A percentile compares a stretch with the other conserved stretches of the same genome.
These are phyloP conservation scores for Alviniconcha strummeri DNA, from an alignment of 2,888 invertebrate genomes.

Conservation along the genomic window DNA sequence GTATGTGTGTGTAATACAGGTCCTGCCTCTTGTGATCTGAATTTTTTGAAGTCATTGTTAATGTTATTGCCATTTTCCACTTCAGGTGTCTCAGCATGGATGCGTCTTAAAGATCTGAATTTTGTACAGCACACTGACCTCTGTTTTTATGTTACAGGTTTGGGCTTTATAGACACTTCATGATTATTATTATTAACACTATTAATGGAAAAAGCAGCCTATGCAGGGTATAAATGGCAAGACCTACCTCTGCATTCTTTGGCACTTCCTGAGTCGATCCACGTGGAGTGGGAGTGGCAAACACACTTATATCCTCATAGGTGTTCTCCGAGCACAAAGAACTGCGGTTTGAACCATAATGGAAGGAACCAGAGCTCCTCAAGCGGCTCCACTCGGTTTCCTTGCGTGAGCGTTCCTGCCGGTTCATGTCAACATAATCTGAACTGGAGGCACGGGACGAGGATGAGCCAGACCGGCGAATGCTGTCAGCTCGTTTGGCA, in stretches of 20 bases:
- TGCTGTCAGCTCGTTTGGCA: constrained; percentile 59
- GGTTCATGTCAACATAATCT: constrained; percentile 62
- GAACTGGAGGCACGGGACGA: constrained; percentile 45
- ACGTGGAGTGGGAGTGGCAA: constrained; percentile 38
- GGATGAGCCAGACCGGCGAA: constrained; percentile 55
- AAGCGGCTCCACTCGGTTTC: constrained; percentile 65
- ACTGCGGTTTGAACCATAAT: constrained; percentile 46
- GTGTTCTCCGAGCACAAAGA: constrained; percentile 46
- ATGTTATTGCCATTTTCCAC: no score
- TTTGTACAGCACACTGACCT: no score
- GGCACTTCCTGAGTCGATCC: constrained; percentile 36
- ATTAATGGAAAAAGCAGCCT: no score
- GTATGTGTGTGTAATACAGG: not conserved
- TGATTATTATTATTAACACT: no score
- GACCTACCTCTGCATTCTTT: constrained; percentile 21
- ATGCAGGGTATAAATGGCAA: no score
- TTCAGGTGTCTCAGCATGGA: no score
- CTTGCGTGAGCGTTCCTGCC: constrained; percentile 44
- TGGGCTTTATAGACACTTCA: no score
- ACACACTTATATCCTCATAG: constrained; percentile 48
- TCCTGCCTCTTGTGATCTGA: no score
- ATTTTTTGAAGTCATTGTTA: no score
- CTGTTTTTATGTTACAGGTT: no score
- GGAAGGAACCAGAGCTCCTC: constrained; percentile 50
- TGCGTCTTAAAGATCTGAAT: no score